These are phyloP conservation scores for Pseudomyrmex sp. DNA, from an alignment of 1,140 invertebrate genomes.

Conservation along the genomic window DNA sequence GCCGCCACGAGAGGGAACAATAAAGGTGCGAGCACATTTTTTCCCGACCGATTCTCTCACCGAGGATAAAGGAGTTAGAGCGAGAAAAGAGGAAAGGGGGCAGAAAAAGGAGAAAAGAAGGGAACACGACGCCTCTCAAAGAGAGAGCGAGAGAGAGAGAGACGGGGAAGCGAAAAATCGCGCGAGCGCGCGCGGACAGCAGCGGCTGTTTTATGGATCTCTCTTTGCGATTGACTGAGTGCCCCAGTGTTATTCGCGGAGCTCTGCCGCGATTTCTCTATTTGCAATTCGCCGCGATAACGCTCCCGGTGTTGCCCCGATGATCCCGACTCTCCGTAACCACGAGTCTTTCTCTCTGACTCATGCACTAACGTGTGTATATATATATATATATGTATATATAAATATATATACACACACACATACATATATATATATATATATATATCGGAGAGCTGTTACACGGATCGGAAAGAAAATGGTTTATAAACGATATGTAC, in stretches of 20 bases:
- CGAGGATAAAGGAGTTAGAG: not conserved
- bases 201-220: slow-evolving; percentile 25
- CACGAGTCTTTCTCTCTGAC: not conserved
- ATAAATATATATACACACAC: no score
- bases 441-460: not conserved
- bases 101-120: no score
- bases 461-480: slow-evolving; percentile 46
- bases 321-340: slow-evolving; percentile 52
- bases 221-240: slow-evolving; percentile 60
- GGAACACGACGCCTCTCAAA: not conserved
- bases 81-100: not conserved
- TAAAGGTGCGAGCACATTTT: slow-evolving; percentile 16
- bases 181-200: slow-evolving; percentile 1
- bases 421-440: no score
- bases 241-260: slow-evolving; percentile 72
- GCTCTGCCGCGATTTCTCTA: slow-evolving; percentile 57
- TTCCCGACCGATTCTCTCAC: not conserved
- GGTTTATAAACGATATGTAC: not conserved
- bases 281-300: slow-evolving; percentile 68
- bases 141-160: slow-evolving; percentile 33
- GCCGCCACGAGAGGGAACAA: slow-evolving; percentile 1
- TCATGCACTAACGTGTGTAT: slow-evolving; percentile 42
- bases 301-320: slow-evolving; percentile 60
- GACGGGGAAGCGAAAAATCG: no score
- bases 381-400: no score